These are phyloP conservation scores for Heterodera schachtii DNA, from an alignment of 1,140 invertebrate genomes.

Conservation along the genomic window DNA sequence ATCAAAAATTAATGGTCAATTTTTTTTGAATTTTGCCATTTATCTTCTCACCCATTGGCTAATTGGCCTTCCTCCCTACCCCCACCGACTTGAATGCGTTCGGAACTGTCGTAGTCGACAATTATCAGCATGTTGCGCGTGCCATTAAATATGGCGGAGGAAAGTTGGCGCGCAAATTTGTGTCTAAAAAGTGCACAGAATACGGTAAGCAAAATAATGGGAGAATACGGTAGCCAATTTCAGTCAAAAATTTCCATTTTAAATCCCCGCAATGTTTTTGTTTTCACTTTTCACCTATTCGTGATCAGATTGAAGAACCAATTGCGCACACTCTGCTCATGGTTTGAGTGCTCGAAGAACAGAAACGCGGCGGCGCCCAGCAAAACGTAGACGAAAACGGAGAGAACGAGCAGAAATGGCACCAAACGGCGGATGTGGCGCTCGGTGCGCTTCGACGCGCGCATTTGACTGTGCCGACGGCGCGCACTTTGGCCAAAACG, in stretches of 20 bases:
- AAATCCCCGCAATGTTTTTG: too few relatives aligned
- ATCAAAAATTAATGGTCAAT: too few relatives aligned
- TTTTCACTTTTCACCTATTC: slow-evolving; percentile 38
- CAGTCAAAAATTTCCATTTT: too few relatives aligned
- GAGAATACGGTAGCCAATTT: too few relatives aligned
- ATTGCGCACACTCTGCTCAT: slow-evolving; percentile 34
- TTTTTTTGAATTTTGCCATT: too few relatives aligned
- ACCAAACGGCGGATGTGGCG: slow-evolving; percentile 28
- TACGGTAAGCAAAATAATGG: not conserved
- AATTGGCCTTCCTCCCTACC: too few relatives aligned
- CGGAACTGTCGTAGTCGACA: slow-evolving; percentile 41
- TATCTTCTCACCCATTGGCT: too few relatives aligned
- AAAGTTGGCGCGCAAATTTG: slow-evolving; percentile 47
- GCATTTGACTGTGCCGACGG: not conserved
- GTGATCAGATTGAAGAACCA: slow-evolving; percentile 44
- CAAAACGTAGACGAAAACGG: slow-evolving; percentile 43
- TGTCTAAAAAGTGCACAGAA: slow-evolving; percentile 23
- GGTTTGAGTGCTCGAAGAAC: slow-evolving; percentile 41
- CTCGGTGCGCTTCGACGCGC: slow-evolving; percentile 12
- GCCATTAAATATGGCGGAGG: slow-evolving; percentile 42
- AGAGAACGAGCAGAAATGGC: slow-evolving; percentile 32
- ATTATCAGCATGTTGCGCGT: slow-evolving; percentile 45
- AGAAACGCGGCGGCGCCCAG: slow-evolving; percentile 48
- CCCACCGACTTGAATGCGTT: slow-evolving; percentile 35
- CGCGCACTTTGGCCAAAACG: not conserved